A percentile compares a stretch with the other conserved stretches of the same genome.
Conservation (phyloP, 2,888 invertebrate species). For the Pandemis corylana region DNA sequence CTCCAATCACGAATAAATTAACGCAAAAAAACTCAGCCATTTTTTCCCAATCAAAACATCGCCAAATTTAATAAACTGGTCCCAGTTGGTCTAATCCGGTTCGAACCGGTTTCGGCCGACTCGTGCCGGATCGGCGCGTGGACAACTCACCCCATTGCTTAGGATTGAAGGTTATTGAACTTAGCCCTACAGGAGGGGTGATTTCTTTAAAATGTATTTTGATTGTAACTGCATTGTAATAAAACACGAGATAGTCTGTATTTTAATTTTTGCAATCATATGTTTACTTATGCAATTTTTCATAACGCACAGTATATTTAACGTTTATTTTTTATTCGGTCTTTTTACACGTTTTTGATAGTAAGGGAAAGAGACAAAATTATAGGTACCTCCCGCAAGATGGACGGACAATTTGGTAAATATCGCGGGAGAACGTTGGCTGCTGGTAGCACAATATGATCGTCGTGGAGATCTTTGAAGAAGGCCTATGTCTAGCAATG, state of each 20-base stretch:
- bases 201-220: slow-evolving; percentile 49
- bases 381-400: too few relatives aligned
- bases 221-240: neutral
- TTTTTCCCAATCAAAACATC: slow-evolving; percentile 16
- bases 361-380: too few relatives aligned
- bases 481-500: too few relatives aligned
- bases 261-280: neutral
- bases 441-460: too few relatives aligned
- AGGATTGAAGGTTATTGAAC: slow-evolving; percentile 58
- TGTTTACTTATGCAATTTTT: neutral
- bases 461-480: too few relatives aligned
- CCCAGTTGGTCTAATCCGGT: slow-evolving; percentile 18
- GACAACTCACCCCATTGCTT: slow-evolving; percentile 53
- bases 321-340: too few relatives aligned
- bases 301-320: too few relatives aligned
- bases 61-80: slow-evolving; percentile 27
- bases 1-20: slow-evolving; percentile 7
- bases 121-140: slow-evolving; percentile 51
- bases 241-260: neutral
- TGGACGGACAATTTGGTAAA: too few relatives aligned
- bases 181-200: slow-evolving; percentile 48
- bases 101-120: slow-evolving; percentile 23
- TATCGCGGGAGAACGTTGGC: too few relatives aligned
- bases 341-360: too few relatives aligned
- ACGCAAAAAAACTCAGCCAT: neutral